These are phyloP conservation scores for Acanthoscelides obtectus DNA, from an alignment of 2,888 invertebrate genomes.

Conservation along the genomic window DNA sequence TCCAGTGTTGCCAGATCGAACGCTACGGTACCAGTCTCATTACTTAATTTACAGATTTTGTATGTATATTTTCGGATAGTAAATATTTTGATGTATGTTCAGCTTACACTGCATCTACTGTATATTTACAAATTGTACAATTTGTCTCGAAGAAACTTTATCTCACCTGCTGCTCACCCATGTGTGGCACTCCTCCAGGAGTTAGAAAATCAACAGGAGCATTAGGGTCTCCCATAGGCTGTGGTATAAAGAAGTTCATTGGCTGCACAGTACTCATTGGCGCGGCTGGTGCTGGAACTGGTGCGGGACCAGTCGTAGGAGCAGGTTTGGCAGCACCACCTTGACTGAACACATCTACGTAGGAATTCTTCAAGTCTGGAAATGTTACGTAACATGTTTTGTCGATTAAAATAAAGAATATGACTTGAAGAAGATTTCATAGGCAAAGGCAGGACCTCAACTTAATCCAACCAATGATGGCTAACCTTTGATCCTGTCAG, in stretches of 20 bases:
- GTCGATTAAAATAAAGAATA: too few relatives aligned
- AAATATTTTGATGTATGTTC: not conserved
- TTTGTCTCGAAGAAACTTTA: not conserved
- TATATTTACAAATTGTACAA: not conserved
- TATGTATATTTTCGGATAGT: not conserved
- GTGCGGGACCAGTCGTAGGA: constrained; percentile 30
- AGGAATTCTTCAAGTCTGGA: constrained; percentile 75
- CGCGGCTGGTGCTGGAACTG: constrained; percentile 44
- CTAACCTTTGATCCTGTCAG: too few relatives aligned
- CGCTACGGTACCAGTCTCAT: too few relatives aligned
- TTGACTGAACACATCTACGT: constrained; percentile 87
- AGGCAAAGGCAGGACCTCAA: too few relatives aligned
- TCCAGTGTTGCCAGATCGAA: too few relatives aligned
- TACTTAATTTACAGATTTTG: too few relatives aligned
- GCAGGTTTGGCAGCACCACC: constrained; percentile 43
- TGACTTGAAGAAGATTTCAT: too few relatives aligned
- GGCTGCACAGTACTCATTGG: constrained; percentile 37
- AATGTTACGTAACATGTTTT: too few relatives aligned
- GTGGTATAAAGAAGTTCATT: constrained; percentile 54
- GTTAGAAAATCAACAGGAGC: constrained; percentile 56
- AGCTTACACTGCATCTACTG: not conserved
- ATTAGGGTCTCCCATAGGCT: constrained; percentile 52
- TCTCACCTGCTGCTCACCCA: constrained; percentile 37
- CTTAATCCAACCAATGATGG: too few relatives aligned
- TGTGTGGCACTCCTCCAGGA: constrained; percentile 36